A percentile compares a stretch with the other conserved stretches of the same genome.
phyloP scores from a whole-genome alignment of 2,888 invertebrate genomes.

The Pogonocherus hispidulus region DNA sequence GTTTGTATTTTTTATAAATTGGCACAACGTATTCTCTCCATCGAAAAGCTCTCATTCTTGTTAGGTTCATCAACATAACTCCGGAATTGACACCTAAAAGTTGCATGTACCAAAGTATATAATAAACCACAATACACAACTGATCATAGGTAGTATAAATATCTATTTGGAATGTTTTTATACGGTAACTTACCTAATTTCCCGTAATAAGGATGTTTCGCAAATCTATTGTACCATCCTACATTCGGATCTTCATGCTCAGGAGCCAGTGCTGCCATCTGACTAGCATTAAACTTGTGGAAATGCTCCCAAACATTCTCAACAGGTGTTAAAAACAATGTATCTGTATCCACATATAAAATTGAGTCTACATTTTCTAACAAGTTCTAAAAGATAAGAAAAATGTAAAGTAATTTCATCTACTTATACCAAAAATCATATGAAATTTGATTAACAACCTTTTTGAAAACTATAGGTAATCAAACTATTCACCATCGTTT shows the following conservation, averaged over 20 bases:
- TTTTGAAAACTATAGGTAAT: too few relatives aligned
- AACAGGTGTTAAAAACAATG: conserved; percentile 87
- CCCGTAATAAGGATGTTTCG: conserved; percentile 94
- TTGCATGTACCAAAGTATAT: too few relatives aligned
- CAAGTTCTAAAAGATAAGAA: conserved; percentile 76
- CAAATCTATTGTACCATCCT: conserved; percentile 97
- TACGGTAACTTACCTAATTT: conserved; percentile 81
- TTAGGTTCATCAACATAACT: conserved; percentile 97
- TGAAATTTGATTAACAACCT: too few relatives aligned
- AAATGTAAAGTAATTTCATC: too few relatives aligned
- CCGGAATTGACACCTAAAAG: conserved; percentile 91
- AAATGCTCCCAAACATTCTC: conserved; percentile 90
- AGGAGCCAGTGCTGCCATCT: conserved; percentile 88
- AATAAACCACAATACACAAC: too few relatives aligned
- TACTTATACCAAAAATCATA: background rate
- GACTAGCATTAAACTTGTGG: conserved; percentile 83
- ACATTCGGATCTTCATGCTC: conserved; percentile 94
- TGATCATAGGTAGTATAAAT: too few relatives aligned
- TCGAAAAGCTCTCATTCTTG: conserved; percentile 87
- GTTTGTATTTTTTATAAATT: conserved; percentile 86
- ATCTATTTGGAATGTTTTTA: too few relatives aligned
- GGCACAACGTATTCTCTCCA: conserved; percentile 90
- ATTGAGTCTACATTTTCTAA: conserved; percentile 85
- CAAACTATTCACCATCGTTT: too few relatives aligned
- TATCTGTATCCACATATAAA: conserved; percentile 94